Conservation (phyloP, 92 coral and sea anemone species). For the Meandrina meandrites region DNA sequence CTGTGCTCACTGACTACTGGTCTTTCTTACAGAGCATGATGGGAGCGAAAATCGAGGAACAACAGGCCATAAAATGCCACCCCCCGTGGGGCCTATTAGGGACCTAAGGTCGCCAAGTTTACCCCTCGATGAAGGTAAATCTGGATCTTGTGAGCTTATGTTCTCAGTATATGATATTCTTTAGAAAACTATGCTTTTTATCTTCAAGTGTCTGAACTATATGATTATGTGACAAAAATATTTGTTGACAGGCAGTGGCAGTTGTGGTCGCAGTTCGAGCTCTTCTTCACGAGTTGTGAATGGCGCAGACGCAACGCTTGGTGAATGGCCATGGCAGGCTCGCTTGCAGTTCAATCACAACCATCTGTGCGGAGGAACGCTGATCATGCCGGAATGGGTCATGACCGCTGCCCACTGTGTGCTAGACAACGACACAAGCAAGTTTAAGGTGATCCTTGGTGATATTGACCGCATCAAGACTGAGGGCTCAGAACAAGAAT, state of each 20-base stretch:
- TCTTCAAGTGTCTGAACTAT: neutral
- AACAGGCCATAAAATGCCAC: constrained; percentile 25
- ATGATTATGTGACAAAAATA: neutral
- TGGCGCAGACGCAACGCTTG: constrained; percentile 77
- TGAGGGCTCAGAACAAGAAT: constrained; percentile 72
- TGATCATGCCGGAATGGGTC: constrained; percentile 82
- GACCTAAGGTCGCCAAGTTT: neutral
- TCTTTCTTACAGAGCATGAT: constrained; percentile 2
- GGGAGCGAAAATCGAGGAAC: neutral
- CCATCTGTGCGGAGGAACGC: constrained; percentile 85
- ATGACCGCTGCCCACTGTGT: constrained; percentile 98
- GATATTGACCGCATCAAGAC: constrained; percentile 65
- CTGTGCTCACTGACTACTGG: no score
- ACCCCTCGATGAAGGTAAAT: constrained; percentile 22
- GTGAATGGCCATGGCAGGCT: constrained; percentile 94
- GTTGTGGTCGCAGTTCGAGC: constrained; percentile 58
- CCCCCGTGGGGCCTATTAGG: constrained; percentile 28
- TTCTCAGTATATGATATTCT: no score
- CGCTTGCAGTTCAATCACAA: constrained; percentile 43
- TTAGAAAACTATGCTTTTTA: neutral
- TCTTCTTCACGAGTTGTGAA: constrained; percentile 68
- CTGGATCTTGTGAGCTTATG: neutral
- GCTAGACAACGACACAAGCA: constrained; percentile 45
- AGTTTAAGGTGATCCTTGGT: constrained; percentile 72
- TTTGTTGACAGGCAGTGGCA: constrained; percentile 2